Base-by-base conservation (phyloP, 2,113 vertebrate genomes). In the Lepus americanus region DNA sequence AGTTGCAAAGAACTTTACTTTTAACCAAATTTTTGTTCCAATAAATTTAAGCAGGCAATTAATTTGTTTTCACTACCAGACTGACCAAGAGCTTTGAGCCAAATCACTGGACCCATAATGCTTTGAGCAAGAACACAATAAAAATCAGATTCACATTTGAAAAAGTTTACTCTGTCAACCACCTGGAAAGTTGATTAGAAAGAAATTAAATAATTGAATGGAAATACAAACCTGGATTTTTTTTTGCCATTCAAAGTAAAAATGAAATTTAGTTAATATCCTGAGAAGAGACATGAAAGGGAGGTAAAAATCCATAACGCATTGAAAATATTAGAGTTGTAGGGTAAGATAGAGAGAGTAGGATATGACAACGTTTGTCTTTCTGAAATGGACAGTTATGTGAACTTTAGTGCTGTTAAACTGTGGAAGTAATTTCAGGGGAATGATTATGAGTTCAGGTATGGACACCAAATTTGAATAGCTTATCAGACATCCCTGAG, bases 11-110 rank as follows among this genome's bases (percentile, higher is more conserved):
- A 66, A 55, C 7, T 55, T 73, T 44, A 67, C 36, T 74, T 83
- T 95, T 64, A 84, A 72, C 5, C 2, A 80, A 84, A 94, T 25
- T 94, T 90, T 92, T 81, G 61, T 81, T 87, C 85, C n/a, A 81
- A 14, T 90, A 49, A 70, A 87, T 78, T 87, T 77, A 44, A 66
- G 11, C 25, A 59, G 31, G 77, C 9, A 73, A 16, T 55, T 70
- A 96, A 80, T 14, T 93, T 89, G 2, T 81, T 96, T 92, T 87
- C 27, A 77, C 5, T 5, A 85, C 23, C 2, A 36, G 39, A 53
- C 23, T 84, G 53, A 88, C 17, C 55, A 51, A 49, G 6, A 63
- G 77, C 9, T 63, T 73, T 49, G 33, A 51, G 12, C 1, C 39
- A 74, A 92, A 70, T 86, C 51, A 85, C 10, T 11, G 51, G 9